phyloP scores from a whole-genome alignment of 2,888 invertebrate species.

The Saturnia japonica region DNA sequence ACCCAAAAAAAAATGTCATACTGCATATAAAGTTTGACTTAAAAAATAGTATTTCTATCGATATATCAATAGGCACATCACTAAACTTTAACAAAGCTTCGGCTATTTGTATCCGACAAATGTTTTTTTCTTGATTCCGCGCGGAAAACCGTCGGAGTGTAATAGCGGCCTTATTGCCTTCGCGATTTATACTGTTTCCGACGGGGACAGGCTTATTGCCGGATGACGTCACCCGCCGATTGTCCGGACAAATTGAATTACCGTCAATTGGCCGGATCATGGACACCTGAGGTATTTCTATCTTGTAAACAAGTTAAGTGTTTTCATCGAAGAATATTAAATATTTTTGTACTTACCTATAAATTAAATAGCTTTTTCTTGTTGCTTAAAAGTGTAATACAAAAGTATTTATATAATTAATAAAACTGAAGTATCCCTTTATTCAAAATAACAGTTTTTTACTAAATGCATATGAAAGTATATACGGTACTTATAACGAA shows the following conservation, averaged over 20 bases:
- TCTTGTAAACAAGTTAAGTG: slow-evolving; percentile 11
- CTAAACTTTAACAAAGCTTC: slow-evolving; percentile 44
- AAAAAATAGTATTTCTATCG: neutral
- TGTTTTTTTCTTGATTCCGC: slow-evolving; percentile 53
- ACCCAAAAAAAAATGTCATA: too few species aligned
- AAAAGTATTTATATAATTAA: too few species aligned
- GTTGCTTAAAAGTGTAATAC: too few species aligned
- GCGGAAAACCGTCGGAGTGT: slow-evolving; percentile 37
- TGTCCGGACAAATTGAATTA: slow-evolving; percentile 19
- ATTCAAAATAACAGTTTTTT: too few species aligned
- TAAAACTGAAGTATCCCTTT: too few species aligned
- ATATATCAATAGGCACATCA: slow-evolving; percentile 27
- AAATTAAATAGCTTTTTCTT: too few species aligned
- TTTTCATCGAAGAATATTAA: neutral
- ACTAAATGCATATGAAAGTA: too few species aligned
- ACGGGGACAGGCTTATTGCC: slow-evolving; percentile 28
- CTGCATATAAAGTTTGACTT: too few species aligned
- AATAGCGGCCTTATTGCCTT: slow-evolving; percentile 47
- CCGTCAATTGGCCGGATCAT: slow-evolving; percentile 6
- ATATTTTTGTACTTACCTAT: too few species aligned
- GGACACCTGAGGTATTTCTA: slow-evolving; percentile 8
- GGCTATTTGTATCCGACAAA: slow-evolving; percentile 54
- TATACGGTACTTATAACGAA: too few species aligned
- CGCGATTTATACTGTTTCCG: slow-evolving; percentile 45
- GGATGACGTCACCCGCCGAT: slow-evolving; percentile 20